phyloP scores from a whole-genome alignment of 2,113 vertebrate species.

The Potamarius usumacintae region DNA sequence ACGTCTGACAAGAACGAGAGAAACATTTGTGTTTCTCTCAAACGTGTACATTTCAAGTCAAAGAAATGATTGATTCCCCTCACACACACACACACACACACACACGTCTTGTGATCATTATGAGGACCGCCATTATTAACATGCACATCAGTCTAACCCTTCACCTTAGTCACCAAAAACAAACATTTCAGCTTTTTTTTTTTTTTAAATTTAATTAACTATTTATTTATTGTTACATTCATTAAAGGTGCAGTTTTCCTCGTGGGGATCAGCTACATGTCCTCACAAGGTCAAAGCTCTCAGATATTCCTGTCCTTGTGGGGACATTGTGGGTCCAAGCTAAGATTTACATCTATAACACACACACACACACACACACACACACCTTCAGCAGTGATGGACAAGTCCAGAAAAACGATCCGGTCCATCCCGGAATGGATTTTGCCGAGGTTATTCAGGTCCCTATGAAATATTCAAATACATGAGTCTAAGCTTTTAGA shows the following conservation, averaged over 20 bases:
- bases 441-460: conserved; percentile 72
- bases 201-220: too few species aligned
- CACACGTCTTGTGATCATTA: background rate
- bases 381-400: conserved; percentile 51
- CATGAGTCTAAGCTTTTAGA: conserved; percentile 77
- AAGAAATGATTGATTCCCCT: background rate
- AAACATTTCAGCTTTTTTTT: background rate
- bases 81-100: background rate
- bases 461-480: conserved; percentile 76
- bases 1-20: background rate
- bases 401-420: conserved; percentile 54
- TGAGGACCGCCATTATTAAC: background rate
- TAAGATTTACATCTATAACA: background rate
- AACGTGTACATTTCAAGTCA: background rate
- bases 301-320: background rate
- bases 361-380: background rate
- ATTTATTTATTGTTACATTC: background rate
- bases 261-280: background rate
- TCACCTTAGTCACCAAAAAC: background rate
- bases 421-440: conserved; percentile 44
- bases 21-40: background rate
- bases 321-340: background rate
- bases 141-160: background rate
- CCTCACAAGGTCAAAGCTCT: conserved; percentile 8
- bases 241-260: background rate